phyloP scores from a whole-genome alignment of 30 jellyfish, hydroid and myxozoan genomes.

The Nemopilema nomurai region DNA sequence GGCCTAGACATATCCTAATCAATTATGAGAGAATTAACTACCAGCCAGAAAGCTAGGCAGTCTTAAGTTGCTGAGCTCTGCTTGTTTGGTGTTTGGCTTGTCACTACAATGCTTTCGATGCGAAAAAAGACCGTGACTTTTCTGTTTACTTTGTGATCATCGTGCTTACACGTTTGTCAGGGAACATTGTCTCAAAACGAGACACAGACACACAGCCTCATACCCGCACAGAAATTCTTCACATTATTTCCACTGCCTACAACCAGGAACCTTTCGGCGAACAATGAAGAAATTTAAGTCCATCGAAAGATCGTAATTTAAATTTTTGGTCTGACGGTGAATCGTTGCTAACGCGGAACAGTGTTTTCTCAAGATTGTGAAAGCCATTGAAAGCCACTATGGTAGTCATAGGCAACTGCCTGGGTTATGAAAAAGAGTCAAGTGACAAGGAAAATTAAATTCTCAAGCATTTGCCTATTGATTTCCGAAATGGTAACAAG shows the following conservation, averaged over 20 bases:
- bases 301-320: background rate
- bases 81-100: slow-evolving; percentile 13
- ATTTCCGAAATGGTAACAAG: background rate
- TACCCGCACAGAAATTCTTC: slow-evolving; percentile 12
- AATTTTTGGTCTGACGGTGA: background rate
- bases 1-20: background rate
- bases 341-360: background rate
- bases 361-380: background rate
- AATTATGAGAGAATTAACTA: background rate
- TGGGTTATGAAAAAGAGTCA: background rate
- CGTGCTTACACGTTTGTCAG: slow-evolving; percentile 11
- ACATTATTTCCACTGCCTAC: background rate
- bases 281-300: background rate
- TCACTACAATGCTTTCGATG: background rate
- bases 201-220: background rate
- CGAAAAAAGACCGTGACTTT: slow-evolving; percentile 11
- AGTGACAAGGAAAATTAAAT: background rate
- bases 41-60: background rate
- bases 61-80: background rate
- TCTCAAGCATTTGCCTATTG: background rate
- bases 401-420: background rate
- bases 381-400: background rate
- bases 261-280: background rate
- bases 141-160: background rate
- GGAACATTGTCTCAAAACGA: slow-evolving; percentile 5